Evolutionary conservation across 2,888 invertebrate species (phyloP), one percentile per base, ranked within the genome.

Genomic region (Branchellion lobata): DNA sequence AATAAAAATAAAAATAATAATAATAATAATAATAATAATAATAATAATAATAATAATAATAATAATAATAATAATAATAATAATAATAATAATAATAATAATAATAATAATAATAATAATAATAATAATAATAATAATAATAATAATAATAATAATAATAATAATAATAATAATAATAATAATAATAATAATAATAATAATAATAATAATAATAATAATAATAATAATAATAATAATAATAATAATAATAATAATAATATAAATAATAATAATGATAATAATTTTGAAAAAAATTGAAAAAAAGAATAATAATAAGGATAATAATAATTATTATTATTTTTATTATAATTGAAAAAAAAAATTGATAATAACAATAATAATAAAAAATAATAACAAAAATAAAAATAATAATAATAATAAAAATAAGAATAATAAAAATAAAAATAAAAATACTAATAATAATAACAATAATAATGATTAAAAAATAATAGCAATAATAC

Each of bases 151-250:
- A 29, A 75, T 51, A 51, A 75, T 75, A n/a, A 75, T 29, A 51
- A 75, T 75, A 51, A 75, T 53, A 51, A 75, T 51, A 24, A 75
- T 53, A 51, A 75, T 75, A 29, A 75, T 75, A 51, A 75, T 75
- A 29, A 75, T 75, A 51, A 75, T 75, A 51, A 75, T 53, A 27
- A 75, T 29, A 53, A 53, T 53, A 29, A 75, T 53, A 53, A 53
- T 33, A 1, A 53, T 75, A 53, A 75, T 21, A 65, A 77, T 24
- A n/a, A 57, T 57, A n/a, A 57, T 57, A n/a, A 24, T 73, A 40
- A n/a, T 47, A 40, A 47, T 73, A 40, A 47, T 47, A n/a, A 24
- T 73, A 40, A 40, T 73, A 40, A 47, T 21, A 14, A 36, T 36
- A 11, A 21, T 5, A 14, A 27, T 36, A 40, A 24, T 8, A 40